A percentile compares a stretch with the other conserved stretches of the same genome.
These are phyloP conservation scores for Cloeon dipterum DNA, from an alignment of 2,888 invertebrate species.

Conservation along the genomic window DNA sequence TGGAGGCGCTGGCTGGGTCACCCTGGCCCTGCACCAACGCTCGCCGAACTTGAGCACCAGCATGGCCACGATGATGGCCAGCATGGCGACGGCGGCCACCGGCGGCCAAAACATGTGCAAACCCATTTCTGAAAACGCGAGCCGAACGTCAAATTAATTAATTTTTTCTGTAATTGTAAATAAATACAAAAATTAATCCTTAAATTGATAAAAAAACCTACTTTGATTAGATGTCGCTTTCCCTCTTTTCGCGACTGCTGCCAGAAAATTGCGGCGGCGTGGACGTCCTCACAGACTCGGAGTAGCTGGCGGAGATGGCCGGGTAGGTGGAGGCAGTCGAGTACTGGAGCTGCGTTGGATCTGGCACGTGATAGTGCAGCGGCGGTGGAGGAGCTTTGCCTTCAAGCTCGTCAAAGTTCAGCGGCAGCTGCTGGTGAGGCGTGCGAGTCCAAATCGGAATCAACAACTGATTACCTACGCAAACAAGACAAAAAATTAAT, in stretches of 20 bases:
- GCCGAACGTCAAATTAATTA: neutral
- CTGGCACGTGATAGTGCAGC: conserved; percentile 15
- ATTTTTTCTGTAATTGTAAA: too few relatives aligned
- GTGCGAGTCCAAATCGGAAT: conserved; percentile 65
- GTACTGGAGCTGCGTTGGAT: conserved; percentile 13
- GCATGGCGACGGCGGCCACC: conserved; percentile 43
- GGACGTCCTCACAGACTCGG: neutral
- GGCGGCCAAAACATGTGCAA: conserved; percentile 60
- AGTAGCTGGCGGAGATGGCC: conserved; percentile 11
- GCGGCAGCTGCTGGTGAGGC: conserved; percentile 58
- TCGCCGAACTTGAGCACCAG: conserved; percentile 51
- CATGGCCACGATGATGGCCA: conserved; percentile 46
- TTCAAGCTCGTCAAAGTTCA: conserved; percentile 54
- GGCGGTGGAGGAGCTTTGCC: conserved; percentile 15
- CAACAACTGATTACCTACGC: conserved; percentile 68
- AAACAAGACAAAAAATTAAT: too few relatives aligned
- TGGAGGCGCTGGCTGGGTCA: conserved; percentile 22
- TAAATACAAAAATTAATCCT: too few relatives aligned
- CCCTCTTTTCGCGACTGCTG: conserved; percentile 33
- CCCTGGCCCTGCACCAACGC: conserved; percentile 42
- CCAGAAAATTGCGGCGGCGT: neutral
- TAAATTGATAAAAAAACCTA: neutral
- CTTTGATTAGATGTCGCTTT: conserved; percentile 46
- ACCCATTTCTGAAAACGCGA: conserved; percentile 23
- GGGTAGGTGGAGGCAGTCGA: conserved; percentile 15